These are phyloP conservation scores for Microtus ochrogaster DNA, from an alignment of 2,113 vertebrate genomes.

Conservation along the genomic window DNA sequence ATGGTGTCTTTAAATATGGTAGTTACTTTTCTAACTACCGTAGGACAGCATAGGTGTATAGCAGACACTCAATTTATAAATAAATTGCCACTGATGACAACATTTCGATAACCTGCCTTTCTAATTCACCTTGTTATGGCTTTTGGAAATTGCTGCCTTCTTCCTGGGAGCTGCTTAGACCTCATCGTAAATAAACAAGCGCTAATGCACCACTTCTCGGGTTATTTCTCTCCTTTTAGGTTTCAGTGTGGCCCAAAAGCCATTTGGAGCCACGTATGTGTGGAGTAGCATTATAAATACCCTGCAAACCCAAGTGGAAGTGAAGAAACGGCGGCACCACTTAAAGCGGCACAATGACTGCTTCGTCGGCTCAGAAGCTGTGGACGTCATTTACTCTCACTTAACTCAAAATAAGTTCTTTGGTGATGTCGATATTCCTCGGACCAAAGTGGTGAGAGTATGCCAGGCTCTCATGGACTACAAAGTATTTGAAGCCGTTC, in stretches of 20 bases:
- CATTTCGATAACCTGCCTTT: constrained; percentile 10
- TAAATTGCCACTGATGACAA: background rate
- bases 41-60: background rate
- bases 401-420: constrained; percentile 95
- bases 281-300: constrained; percentile 97
- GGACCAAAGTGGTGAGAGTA: constrained; percentile 94
- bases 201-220: background rate
- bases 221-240: constrained; percentile 81
- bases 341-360: constrained; percentile 95
- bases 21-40: constrained; percentile 24
- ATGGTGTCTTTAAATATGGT: background rate
- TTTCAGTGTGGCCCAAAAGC: constrained; percentile 93
- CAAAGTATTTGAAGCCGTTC: constrained; percentile 95
- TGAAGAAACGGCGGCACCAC: constrained; percentile 94
- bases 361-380: constrained; percentile 96
- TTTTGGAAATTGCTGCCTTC: constrained; percentile 35
- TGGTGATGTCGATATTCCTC: constrained; percentile 93
- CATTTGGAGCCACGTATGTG: constrained; percentile 95
- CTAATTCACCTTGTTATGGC: background rate
- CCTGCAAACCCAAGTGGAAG: constrained; percentile 93
- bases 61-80: background rate
- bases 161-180: background rate
- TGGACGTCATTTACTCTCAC: constrained; percentile 94
- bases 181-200: background rate
- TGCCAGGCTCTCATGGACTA: constrained; percentile 98